These are phyloP conservation scores for Drosophila littoralis DNA, from an alignment of 1,140 invertebrate genomes.

Conservation along the genomic window DNA sequence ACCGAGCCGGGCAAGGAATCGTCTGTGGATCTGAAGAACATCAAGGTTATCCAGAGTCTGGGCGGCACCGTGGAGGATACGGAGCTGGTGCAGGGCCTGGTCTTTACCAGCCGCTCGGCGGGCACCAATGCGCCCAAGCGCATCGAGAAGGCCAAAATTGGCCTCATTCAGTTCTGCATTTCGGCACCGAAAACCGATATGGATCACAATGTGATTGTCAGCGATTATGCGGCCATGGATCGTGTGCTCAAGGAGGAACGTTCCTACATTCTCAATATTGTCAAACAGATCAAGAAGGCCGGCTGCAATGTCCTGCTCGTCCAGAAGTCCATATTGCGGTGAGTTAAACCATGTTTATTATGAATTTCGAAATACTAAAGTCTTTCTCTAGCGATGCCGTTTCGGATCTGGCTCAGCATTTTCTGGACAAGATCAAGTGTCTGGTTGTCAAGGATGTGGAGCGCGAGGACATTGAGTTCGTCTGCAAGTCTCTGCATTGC, in stretches of 20 bases:
- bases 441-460: slow-evolving; percentile 99
- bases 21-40: slow-evolving; percentile 91
- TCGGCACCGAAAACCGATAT: slow-evolving; percentile 99
- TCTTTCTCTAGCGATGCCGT: slow-evolving; percentile 90
- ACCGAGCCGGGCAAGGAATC: slow-evolving; percentile 87
- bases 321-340: slow-evolving; percentile 98
- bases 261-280: slow-evolving; percentile 98
- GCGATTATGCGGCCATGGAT: slow-evolving; percentile 99
- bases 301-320: slow-evolving; percentile 99
- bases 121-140: slow-evolving; percentile 96
- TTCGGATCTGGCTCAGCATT: slow-evolving; percentile 98
- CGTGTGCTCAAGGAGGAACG: slow-evolving; percentile 99
- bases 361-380: neutral
- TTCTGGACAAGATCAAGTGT: slow-evolving; percentile 99
- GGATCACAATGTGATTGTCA: slow-evolving; percentile 99
- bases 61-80: slow-evolving; percentile 99
- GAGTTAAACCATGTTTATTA: neutral
- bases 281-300: slow-evolving; percentile 99
- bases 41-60: slow-evolving; percentile 98
- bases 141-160: slow-evolving; percentile 99
- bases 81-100: slow-evolving; percentile 96
- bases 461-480: slow-evolving; percentile 98
- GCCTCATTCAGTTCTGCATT: slow-evolving; percentile 99
- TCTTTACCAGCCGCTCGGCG: slow-evolving; percentile 95
- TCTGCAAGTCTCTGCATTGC: slow-evolving; percentile 97